A percentile compares a stretch with the other conserved stretches of the same genome.
Conservation (phyloP, 2,113 vertebrate genomes). For the Asarcornis scutulata region DNA sequence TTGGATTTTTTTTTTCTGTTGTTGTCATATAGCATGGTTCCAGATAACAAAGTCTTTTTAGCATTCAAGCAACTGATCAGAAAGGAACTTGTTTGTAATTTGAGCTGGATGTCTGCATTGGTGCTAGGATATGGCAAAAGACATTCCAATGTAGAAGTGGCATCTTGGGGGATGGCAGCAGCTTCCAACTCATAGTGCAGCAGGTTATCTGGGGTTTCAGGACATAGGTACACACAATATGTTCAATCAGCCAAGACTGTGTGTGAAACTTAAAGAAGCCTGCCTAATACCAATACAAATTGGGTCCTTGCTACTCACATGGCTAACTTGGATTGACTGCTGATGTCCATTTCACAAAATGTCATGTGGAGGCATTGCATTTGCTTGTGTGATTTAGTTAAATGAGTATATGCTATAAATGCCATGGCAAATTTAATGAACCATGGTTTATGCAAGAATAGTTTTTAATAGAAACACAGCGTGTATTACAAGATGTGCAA, state of each 20-base stretch:
- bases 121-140: neutral
- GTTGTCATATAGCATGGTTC: neutral
- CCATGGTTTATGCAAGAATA: neutral
- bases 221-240: neutral
- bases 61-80: neutral
- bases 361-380: neutral
- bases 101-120: neutral
- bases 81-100: neutral
- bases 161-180: neutral
- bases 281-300: neutral
- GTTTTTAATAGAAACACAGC: neutral
- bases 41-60: neutral
- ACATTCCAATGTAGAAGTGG: neutral
- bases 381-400: neutral
- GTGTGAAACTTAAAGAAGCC: neutral
- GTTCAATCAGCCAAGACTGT: neutral
- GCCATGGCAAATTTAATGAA: neutral
- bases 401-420: neutral
- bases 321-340: neutral
- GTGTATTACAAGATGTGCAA: neutral
- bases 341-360: neutral
- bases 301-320: neutral
- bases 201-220: neutral
- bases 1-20: neutral
- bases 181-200: neutral